Percentiles rank a stretch among this genome's conserved stretches.
Evolutionary conservation across 2,113 vertebrate genomes (phyloP).

Genomic region (Dipodomys stephensi): DNA sequence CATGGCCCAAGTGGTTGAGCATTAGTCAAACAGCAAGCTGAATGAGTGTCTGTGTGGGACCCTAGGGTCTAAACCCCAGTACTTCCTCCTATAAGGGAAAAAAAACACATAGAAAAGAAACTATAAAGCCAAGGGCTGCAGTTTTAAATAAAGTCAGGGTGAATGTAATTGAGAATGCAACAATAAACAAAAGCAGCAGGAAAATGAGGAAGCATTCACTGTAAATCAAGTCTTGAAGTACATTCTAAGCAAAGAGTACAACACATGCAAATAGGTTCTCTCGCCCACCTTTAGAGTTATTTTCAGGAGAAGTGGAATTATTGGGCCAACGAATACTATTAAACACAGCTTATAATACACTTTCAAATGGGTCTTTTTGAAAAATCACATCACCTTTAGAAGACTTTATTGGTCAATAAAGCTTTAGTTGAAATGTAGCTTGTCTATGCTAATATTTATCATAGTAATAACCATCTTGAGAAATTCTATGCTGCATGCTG

Average conservation of each 20-base stretch:
- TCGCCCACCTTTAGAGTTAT: background rate
- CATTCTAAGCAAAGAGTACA: background rate
- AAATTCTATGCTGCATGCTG: background rate
- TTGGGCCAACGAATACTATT: background rate
- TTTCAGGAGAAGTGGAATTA: background rate
- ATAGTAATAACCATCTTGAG: background rate
- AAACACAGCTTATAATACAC: background rate
- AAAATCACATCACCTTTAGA: background rate
- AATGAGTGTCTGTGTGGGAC: no score
- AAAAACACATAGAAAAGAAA: background rate
- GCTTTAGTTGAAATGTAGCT: slow-evolving; percentile 25
- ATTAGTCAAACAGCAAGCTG: no score
- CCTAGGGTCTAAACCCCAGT: no score
- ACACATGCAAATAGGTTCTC: background rate
- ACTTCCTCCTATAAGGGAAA: no score
- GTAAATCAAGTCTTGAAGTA: background rate
- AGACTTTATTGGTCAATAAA: background rate
- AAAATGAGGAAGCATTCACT: background rate
- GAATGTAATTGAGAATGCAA: background rate
- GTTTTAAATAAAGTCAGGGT: background rate
- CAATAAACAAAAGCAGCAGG: background rate
- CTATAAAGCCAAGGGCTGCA: background rate
- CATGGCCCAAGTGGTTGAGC: no score
- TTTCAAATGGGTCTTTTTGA: slow-evolving; percentile 3
- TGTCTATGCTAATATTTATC: background rate